Evolutionary conservation across 2,113 vertebrate species (phyloP).

Genomic region (Lota lota): DNA sequence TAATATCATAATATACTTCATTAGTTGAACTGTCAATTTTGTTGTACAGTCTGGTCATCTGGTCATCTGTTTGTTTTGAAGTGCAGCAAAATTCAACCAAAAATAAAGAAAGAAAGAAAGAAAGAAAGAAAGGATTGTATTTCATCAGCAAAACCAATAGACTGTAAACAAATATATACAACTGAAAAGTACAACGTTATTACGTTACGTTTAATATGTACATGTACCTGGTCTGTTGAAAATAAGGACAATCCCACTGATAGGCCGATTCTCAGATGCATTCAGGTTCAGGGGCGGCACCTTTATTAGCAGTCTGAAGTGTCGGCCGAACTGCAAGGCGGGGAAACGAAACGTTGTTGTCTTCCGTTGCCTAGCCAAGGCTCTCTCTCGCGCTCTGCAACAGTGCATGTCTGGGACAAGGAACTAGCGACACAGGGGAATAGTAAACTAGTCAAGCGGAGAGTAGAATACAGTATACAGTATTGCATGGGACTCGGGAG

Average conservation of each 20-base stretch:
- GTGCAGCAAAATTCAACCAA: too few species aligned
- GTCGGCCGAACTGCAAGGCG: slow-evolving; percentile 48
- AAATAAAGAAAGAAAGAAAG: too few species aligned
- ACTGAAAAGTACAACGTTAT: too few species aligned
- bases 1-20: too few species aligned
- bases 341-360: slow-evolving; percentile 51
- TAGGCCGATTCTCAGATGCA: slow-evolving; percentile 32
- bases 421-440: slow-evolving; percentile 17
- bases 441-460: slow-evolving; percentile 14
- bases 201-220: not conserved
- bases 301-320: slow-evolving; percentile 24
- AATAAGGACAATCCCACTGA: slow-evolving; percentile 45
- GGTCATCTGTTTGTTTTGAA: too few species aligned
- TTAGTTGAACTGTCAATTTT: too few species aligned
- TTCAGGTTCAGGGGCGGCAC: slow-evolving; percentile 58
- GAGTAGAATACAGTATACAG: not conserved
- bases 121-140: too few species aligned
- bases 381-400: not conserved
- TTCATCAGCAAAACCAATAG: too few species aligned
- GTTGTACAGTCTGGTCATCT: too few species aligned
- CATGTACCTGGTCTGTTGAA: not conserved
- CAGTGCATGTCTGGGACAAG: slow-evolving; percentile 21
- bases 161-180: too few species aligned
- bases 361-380: slow-evolving; percentile 42
- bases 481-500: not conserved